These are phyloP conservation scores for Petrolisthes manimaculis DNA, from an alignment of 2,888 invertebrate species.

Conservation along the genomic window DNA sequence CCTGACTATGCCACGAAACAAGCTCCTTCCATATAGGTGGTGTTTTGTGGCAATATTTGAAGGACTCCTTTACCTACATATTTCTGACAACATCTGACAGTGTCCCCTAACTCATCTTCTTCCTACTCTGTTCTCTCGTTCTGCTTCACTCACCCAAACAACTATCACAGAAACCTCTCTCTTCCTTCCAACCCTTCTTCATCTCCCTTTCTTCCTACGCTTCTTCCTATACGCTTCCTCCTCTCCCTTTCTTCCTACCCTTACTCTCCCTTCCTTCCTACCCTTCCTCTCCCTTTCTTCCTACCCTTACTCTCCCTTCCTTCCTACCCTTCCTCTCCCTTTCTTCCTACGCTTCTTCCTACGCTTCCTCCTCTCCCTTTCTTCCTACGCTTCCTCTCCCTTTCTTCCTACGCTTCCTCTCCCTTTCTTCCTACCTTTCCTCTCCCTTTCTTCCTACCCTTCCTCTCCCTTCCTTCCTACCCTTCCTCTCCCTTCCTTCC, in stretches of 20 bases:
- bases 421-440: not conserved
- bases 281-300: conserved; percentile 6
- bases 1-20: no score
- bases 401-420: not conserved
- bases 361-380: not conserved
- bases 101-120: not conserved
- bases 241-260: not conserved
- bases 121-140: not conserved
- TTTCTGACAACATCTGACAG: no score
- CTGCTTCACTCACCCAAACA: not conserved
- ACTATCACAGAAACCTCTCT: not conserved
- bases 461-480: not conserved
- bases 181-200: not conserved
- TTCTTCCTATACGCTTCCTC: not conserved
- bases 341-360: conserved; percentile 5
- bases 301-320: not conserved
- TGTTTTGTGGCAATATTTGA: no score
- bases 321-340: not conserved
- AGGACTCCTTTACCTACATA: no score
- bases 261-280: conserved; percentile 19
- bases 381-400: not conserved
- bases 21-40: no score
- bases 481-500: conserved; percentile 5
- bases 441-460: not conserved
- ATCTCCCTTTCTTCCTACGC: not conserved